Percentiles rank a stretch among this genome's conserved stretches.
These are phyloP conservation scores for Crossaster papposus DNA, from an alignment of 53 echinoderm and acorn worm species.

Conservation along the genomic window DNA sequence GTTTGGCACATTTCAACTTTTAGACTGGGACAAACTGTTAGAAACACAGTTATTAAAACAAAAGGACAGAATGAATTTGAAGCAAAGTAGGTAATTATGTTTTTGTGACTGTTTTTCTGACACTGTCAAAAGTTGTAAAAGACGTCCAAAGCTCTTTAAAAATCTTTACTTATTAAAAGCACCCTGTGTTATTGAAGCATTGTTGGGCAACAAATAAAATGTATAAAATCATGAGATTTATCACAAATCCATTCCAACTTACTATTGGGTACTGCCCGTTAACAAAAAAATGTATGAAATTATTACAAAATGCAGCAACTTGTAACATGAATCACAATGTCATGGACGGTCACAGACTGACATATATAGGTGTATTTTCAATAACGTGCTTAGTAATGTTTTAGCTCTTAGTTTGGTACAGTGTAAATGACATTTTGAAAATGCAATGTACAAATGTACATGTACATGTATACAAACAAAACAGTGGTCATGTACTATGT, in stretches of 20 bases:
- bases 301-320: conserved; percentile 2
- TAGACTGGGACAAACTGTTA: too few relatives aligned
- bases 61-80: not conserved
- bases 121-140: not conserved
- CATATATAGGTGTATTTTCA: not conserved
- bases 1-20: too few relatives aligned
- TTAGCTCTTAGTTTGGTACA: not conserved
- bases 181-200: not conserved
- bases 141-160: not conserved
- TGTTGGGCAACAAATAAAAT: not conserved
- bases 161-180: not conserved
- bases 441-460: too few relatives aligned
- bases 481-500: too few relatives aligned
- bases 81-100: not conserved
- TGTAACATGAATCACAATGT: conserved; percentile 2
- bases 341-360: not conserved
- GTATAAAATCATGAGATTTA: not conserved
- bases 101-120: too few relatives aligned
- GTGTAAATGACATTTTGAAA: too few relatives aligned
- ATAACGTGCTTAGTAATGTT: not conserved
- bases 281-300: not conserved
- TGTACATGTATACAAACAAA: too few relatives aligned
- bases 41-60: not conserved
- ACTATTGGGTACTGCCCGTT: not conserved
- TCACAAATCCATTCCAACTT: not conserved